Evolutionary conservation across 2,113 vertebrate genomes (phyloP).

Genomic region (Cheilinus undulatus): DNA sequence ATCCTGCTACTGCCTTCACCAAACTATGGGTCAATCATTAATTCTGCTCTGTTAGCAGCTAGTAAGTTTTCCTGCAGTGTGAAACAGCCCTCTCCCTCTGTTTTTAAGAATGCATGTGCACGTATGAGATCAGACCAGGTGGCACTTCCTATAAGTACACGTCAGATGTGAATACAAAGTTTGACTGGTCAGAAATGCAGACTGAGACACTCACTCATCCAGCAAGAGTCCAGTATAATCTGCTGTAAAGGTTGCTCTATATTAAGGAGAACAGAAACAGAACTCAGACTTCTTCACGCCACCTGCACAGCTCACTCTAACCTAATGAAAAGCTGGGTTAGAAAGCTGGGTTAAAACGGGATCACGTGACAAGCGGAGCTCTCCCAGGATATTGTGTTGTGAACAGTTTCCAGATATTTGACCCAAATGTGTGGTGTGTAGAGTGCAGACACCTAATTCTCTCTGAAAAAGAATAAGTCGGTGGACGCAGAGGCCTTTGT

Average conservation of each 20-base stretch:
- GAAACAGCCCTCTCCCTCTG: not conserved
- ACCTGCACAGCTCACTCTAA: slow-evolving; percentile 12
- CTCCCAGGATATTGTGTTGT: slow-evolving; percentile 62
- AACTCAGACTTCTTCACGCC: slow-evolving; percentile 16
- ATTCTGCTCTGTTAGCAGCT: slow-evolving; percentile 30
- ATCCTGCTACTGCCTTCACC: slow-evolving; percentile 51
- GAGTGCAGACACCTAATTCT: slow-evolving; percentile 23
- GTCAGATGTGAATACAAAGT: slow-evolving; percentile 22
- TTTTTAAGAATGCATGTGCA: slow-evolving; percentile 42
- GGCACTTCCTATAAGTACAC: slow-evolving; percentile 26
- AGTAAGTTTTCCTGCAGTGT: slow-evolving; percentile 8
- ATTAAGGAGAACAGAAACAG: slow-evolving; percentile 38
- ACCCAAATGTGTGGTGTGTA: slow-evolving; percentile 71
- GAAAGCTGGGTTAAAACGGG: slow-evolving; percentile 65
- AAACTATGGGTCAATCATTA: slow-evolving; percentile 68
- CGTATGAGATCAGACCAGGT: slow-evolving; percentile 70
- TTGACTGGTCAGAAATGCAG: not conserved
- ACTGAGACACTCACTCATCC: slow-evolving; percentile 1
- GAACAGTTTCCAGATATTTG: slow-evolving; percentile 71
- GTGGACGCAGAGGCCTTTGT: not conserved
- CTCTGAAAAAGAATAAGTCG: slow-evolving; percentile 27
- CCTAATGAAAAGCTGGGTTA: slow-evolving; percentile 58
- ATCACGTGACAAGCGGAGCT: slow-evolving; percentile 56
- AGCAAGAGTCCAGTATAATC: slow-evolving; percentile 37
- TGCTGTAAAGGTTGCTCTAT: slow-evolving; percentile 51